Evolutionary conservation across 1,140 invertebrate genomes (phyloP), one percentile per base, ranked within the genome.

Genomic region (Drosophila kurseongensis): DNA sequence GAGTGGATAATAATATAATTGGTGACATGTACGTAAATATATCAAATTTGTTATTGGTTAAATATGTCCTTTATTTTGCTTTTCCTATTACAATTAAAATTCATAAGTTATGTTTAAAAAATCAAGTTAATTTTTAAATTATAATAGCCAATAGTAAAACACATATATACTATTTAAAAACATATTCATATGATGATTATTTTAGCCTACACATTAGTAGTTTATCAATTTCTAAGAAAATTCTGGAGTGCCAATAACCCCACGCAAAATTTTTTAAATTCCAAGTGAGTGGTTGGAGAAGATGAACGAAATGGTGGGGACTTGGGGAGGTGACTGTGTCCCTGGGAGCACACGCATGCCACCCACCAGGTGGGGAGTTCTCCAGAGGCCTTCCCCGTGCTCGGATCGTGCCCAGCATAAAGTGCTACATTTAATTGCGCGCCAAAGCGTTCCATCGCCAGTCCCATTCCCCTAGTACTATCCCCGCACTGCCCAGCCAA

Each of bases 341-440:
- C 47, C 18, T 60, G 60, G 59, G 55, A 66, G 50, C 42, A 78
- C 32, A 61, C 69, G 55, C 63, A 69, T 78, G 80, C 75, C 79
- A 71, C 69, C 68, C 56, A 58, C 51, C 50, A 42, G 35, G 57
- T 47, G 60, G 16, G 10, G 14, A 16, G 40, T 18, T 36, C n/a
- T 67, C 32, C 29, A 9, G 36, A 36, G 65, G 54, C 23, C 44
- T 58, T 71, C 29, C 45, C 29, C 54, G 54, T 18, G 36, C 42
- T 69, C 47, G 68, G 57, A 77, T 75, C 63, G 74, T 79, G 71
- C 58, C 55, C 74, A 88, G 75, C 79, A 83, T 88, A 86, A 86
- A 83, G 16, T 71, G 47, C 18, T 51, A 73, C 56, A 88, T 76
- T 88, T 86, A 82, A 86, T 88, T 82, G 71, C 75, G 75, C 59